Conservation (phyloP, 2,888 invertebrate genomes). For the Polymixis flavicincta region DNA sequence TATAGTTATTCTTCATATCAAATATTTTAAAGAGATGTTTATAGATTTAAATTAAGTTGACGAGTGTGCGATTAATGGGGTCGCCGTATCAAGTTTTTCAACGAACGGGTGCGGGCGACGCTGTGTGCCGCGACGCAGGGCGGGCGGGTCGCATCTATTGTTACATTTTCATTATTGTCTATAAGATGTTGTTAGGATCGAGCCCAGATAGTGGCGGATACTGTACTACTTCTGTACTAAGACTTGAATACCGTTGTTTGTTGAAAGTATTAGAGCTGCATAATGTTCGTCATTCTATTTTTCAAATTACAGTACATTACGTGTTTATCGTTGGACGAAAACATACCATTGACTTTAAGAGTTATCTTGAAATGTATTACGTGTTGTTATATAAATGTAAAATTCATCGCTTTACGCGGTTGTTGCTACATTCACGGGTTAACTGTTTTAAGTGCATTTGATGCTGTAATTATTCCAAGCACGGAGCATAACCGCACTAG, state of each 20-base stretch:
- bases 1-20: conserved; percentile 87
- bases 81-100: conserved; percentile 81
- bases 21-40: conserved; percentile 80
- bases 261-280: conserved; percentile 81
- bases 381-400: conserved; percentile 59
- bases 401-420: conserved; percentile 47
- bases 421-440: conserved; percentile 49
- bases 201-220: conserved; percentile 59
- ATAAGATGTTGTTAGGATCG: conserved; percentile 80
- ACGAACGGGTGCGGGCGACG: conserved; percentile 73
- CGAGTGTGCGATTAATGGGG: conserved; percentile 70
- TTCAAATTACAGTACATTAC: conserved; percentile 62
- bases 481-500: conserved; percentile 32
- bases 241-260: conserved; percentile 85
- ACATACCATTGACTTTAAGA: conserved; percentile 47
- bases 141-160: conserved; percentile 71
- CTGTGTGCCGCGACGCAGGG: conserved; percentile 6
- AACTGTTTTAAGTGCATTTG: conserved; percentile 31
- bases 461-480: conserved; percentile 22
- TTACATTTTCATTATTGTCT: conserved; percentile 80
- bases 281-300: conserved; percentile 70
- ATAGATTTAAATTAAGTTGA: conserved; percentile 74
- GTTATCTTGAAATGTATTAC: conserved; percentile 42
- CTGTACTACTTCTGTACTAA: conserved; percentile 77
- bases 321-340: conserved; percentile 55